phyloP scores from a whole-genome alignment of 2,888 invertebrate genomes.

The Agrochola lota region DNA sequence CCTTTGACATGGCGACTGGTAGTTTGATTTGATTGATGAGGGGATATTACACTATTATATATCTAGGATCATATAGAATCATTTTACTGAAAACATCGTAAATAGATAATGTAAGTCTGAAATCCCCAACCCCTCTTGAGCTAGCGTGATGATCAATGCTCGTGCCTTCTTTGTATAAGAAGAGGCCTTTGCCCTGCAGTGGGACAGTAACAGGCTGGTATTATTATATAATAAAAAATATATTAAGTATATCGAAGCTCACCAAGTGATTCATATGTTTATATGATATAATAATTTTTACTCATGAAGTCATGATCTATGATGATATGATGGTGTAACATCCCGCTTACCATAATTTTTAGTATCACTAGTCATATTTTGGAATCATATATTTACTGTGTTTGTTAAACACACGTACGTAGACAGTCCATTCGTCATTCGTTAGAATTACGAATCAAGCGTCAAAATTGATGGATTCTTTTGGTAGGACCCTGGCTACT shows the following conservation, averaged over 20 bases:
- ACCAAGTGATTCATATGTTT: neutral
- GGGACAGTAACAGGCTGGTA: neutral
- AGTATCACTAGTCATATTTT: slow-evolving; percentile 11
- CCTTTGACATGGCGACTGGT: slow-evolving; percentile 9
- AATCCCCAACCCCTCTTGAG: neutral
- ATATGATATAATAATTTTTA: neutral
- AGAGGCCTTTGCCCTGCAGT: neutral
- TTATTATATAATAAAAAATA: neutral
- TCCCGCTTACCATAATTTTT: slow-evolving; percentile 8
- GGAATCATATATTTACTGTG: slow-evolving; percentile 23
- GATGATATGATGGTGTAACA: slow-evolving; percentile 6
- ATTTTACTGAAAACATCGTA: neutral
- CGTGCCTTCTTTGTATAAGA: neutral
- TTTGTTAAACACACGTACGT: slow-evolving; percentile 32
- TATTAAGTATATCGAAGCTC: neutral
- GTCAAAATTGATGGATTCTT: slow-evolving; percentile 54
- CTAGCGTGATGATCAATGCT: neutral
- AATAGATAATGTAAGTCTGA: neutral
- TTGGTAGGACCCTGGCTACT: slow-evolving; percentile 49
- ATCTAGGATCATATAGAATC: neutral
- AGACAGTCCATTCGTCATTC: slow-evolving; percentile 34
- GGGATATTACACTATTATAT: neutral
- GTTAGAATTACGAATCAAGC: slow-evolving; percentile 39
- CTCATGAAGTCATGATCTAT: neutral
- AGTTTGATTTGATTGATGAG: slow-evolving; percentile 15